Base-by-base conservation (phyloP, 1,140 invertebrate species). In the Chymomyza costata region DNA sequence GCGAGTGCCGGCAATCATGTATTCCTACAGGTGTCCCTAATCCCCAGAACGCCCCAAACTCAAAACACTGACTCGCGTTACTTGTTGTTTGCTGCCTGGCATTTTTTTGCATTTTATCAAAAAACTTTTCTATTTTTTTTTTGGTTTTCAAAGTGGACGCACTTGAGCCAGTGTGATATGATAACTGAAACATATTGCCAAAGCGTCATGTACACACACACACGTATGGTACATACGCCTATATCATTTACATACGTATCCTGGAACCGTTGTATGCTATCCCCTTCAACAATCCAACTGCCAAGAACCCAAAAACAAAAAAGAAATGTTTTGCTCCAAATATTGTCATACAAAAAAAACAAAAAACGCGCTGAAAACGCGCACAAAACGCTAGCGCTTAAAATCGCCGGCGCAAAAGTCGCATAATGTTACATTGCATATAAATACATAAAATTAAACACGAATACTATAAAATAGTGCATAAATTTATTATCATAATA, bases 391-490 rank as follows among this genome's bases (percentile, higher is more conserved):
- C 16, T 21, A 8, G 2, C 52, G 17, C 3, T 18, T 39, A 13
- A 14, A 32, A 32, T n/a, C 46, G 30, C 17, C n/a, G 34, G 34
- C 32, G 13, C 32, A 54, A 37, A 34, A 54, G 53, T 61, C 58
- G 52, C 64, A 58, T 78, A 80, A 80, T 78, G 73, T 73, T 80
- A 73, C 56, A 78, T 78, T 67, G 73, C 73, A 80, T 80, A 74
- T 68, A 68, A 17, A 15, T 34, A 46, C 5, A 28, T 6, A 46
- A 40, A 71, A 78, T 60, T 54, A 67, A 71, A 78, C 61, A 78
- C 57, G 67, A 80, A 78, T 80, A 78, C 73, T 78, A 78, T 78
- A 78, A 78, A 78, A 78, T 78, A 78, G 73, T 78, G 73, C 73
- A 78, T 78, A 65, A 62, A 65, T 65, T 58, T 65, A 65, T 65